Evolutionary conservation across 2,797 vertebrate species (phyloP).

Genomic region (Bradypus variegatus): DNA sequence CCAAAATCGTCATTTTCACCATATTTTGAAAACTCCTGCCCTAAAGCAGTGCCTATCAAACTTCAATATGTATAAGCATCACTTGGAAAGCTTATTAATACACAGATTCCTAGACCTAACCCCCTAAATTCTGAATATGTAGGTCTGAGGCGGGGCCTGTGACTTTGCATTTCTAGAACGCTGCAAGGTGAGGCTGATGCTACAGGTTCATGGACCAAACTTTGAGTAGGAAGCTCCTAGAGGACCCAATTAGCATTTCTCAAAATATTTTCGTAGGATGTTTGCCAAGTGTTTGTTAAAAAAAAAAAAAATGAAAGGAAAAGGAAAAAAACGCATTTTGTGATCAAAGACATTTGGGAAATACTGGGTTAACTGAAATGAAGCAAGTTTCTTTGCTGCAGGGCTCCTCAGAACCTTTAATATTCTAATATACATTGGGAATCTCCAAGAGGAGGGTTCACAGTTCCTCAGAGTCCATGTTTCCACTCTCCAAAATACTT

Average conservation of each 20-base stretch:
- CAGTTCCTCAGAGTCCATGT: not conserved
- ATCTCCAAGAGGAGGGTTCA: no score
- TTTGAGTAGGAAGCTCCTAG: not conserved
- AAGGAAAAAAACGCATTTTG: not conserved
- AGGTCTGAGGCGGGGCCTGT: not conserved
- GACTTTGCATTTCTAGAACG: not conserved
- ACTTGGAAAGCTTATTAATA: not conserved
- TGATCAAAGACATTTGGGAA: not conserved
- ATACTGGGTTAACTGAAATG: not conserved
- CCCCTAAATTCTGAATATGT: not conserved
- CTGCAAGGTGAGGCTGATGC: not conserved
- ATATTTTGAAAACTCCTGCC: no score
- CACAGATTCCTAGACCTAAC: not conserved
- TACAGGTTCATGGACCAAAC: not conserved
- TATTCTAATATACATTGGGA: not conserved
- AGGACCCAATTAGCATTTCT: not conserved
- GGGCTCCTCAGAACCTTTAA: not conserved
- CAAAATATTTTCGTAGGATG: not conserved
- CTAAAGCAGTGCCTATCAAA: no score
- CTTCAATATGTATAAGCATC: no score
- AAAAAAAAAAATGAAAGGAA: no score
- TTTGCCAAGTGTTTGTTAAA: not conserved
- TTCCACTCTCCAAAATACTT: not conserved
- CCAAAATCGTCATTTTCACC: not conserved
- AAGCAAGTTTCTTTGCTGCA: not conserved